Evolutionary conservation across 1,140 invertebrate genomes (phyloP).

Genomic region (Charaxes varanes): DNA sequence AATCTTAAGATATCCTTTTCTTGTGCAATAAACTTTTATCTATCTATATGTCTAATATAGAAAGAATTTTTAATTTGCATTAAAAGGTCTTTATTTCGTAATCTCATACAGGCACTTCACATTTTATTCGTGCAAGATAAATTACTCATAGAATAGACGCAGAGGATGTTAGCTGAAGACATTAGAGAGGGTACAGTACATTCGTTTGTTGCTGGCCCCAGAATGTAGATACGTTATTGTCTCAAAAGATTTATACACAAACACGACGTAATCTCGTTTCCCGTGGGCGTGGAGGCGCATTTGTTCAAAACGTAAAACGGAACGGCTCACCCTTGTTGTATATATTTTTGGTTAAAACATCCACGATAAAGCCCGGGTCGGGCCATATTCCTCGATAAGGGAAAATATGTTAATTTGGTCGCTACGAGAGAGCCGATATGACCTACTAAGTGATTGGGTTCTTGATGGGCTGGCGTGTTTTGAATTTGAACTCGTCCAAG

Average conservation of each 20-base stretch:
- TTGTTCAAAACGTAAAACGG: constrained; percentile 48
- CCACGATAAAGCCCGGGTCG: constrained; percentile 55
- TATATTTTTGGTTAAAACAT: constrained; percentile 60
- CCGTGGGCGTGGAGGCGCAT: constrained; percentile 60
- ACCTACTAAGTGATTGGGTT: constrained; percentile 72
- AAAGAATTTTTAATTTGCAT: no score
- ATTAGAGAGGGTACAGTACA: constrained; percentile 29
- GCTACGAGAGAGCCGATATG: constrained; percentile 50
- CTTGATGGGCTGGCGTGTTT: constrained; percentile 51
- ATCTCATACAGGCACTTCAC: no score
- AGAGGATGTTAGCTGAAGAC: constrained; percentile 9
- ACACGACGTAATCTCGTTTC: constrained; percentile 60
- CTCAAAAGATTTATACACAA: constrained; percentile 60
- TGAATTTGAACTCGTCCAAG: constrained; percentile 46
- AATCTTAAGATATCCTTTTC: no score
- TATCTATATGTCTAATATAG: no score
- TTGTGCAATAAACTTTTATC: no score
- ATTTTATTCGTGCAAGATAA: constrained; percentile 2
- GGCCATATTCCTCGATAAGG: constrained; percentile 61
- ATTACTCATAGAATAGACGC: constrained; percentile 3
- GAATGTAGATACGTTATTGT: constrained; percentile 55
- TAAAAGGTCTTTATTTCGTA: no score
- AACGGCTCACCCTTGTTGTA: constrained; percentile 43
- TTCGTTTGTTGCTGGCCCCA: constrained; percentile 53
- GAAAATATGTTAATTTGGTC: constrained; percentile 69